These are phyloP conservation scores for Gallinago media DNA, from an alignment of 2,113 vertebrate species.

Conservation along the genomic window DNA sequence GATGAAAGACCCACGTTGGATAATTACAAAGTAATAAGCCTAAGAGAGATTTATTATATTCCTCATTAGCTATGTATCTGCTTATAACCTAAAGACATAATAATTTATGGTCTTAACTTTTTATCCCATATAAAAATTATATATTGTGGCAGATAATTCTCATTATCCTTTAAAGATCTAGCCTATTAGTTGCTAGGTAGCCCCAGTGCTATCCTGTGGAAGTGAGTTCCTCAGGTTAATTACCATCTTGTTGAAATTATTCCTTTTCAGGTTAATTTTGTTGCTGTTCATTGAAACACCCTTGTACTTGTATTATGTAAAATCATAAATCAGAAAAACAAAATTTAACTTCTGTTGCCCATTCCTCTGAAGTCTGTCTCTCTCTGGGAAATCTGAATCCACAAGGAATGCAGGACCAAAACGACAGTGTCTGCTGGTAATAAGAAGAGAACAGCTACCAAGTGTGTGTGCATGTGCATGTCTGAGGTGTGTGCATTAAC, in stretches of 20 bases:
- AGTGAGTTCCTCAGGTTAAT: constrained; percentile 3
- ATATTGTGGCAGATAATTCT: not conserved
- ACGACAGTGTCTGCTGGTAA: not conserved
- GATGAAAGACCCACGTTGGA: not conserved
- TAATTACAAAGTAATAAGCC: constrained; percentile 34
- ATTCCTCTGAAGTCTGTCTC: not conserved
- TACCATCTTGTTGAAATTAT: not conserved
- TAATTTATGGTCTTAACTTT: constrained; percentile 3
- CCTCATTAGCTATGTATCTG: not conserved
- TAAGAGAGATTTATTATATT: not conserved
- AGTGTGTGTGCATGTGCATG: not conserved
- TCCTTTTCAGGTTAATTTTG: constrained; percentile 38
- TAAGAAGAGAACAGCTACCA: not conserved
- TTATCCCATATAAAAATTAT: not conserved
- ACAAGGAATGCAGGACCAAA: constrained; percentile 41
- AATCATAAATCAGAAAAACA: not conserved
- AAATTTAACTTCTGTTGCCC: constrained; percentile 1
- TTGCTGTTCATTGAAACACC: constrained; percentile 11
- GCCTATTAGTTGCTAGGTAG: not conserved
- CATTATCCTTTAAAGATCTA: not conserved
- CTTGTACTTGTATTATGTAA: not conserved
- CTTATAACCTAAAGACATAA: not conserved
- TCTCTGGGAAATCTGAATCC: constrained; percentile 26
- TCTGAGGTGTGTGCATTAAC: not conserved
- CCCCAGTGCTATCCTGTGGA: not conserved